Percentiles rank a stretch among this genome's conserved stretches.
These are phyloP conservation scores for Syrista parreyssii DNA, from an alignment of 2,888 invertebrate genomes.

Conservation along the genomic window DNA sequence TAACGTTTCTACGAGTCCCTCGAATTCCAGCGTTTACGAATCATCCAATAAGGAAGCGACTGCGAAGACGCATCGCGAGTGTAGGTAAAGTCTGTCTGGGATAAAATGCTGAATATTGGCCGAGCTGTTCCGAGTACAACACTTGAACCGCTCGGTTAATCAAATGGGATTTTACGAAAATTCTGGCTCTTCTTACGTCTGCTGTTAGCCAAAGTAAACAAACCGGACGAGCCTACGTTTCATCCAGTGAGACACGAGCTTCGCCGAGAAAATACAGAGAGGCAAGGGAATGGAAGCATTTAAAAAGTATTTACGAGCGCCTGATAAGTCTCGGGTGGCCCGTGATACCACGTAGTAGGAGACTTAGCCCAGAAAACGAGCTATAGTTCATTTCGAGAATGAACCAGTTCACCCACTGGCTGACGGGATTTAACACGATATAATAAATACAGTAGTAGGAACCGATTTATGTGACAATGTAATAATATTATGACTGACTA, in stretches of 20 bases:
- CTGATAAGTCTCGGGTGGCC: not conserved
- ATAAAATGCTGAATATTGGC: not conserved
- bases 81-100: not conserved
- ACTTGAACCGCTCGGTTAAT: not conserved
- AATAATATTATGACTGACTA: not conserved
- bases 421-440: not conserved
- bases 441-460: not conserved
- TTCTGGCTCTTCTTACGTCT: not conserved
- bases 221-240: not conserved
- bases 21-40: not conserved
- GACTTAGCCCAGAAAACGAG: not conserved
- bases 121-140: not conserved
- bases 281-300: not conserved
- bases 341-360: not conserved
- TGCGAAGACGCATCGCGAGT: no score
- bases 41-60: no score
- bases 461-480: not conserved
- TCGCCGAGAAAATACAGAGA: not conserved
- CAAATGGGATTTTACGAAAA: slow-evolving; percentile 1
- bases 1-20: no score
- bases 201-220: not conserved
- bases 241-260: not conserved
- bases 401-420: not conserved
- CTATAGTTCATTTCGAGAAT: not conserved
- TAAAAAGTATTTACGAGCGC: slow-evolving; percentile 6